Base-by-base conservation (phyloP, 2,888 invertebrate species). In the Drosophila siamana region DNA sequence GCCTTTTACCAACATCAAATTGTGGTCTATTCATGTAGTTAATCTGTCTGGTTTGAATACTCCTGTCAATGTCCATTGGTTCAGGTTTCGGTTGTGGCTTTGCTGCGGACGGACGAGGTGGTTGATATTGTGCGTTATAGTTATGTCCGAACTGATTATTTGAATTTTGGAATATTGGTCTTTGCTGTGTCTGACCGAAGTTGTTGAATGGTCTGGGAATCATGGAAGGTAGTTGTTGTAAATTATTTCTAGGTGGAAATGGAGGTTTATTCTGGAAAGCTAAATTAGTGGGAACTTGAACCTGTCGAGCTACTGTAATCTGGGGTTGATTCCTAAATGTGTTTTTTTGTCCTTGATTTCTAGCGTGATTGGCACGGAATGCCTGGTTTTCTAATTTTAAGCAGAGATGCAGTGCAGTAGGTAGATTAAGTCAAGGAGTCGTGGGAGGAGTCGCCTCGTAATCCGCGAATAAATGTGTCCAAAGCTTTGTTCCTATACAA, bases 21-120 rank as follows among this genome's bases (percentile, higher is more conserved):
- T 40, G 26, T 5, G 46, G 47, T 47, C 55, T 15, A 26, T 46
- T 46, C 9, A 56, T 46, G 6, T 38, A 51, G 11, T 40, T 51
- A 1, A 51, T 11, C 7, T 40, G 38, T 16, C 26, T 38, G 7
- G 36, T 36, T 4, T 48, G 48, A 3, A 46, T 24, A 9, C 33
- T 24, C 15, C 5, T 22, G 0, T 55, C 36, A 8, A 44, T 7
- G 1, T 46, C 56, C 26, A 56, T 46, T 15, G 36, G 36, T 15
- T 24, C 36, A 15, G 44, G 44, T 16, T 8, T 13, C 15, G 55
- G 36, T n/a, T 36, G 22, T 2, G 36, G 36, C 22, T 50, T 50
- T 1, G 3, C 1, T 9, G 33, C 5, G 9, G 7, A 6, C 9
- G 15, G 44, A 7, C 26, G n/a, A 7, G 26, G 26, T 24, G 44